These are phyloP conservation scores for Cepaea hortensis DNA, from an alignment of 2,888 invertebrate species.

Conservation along the genomic window DNA sequence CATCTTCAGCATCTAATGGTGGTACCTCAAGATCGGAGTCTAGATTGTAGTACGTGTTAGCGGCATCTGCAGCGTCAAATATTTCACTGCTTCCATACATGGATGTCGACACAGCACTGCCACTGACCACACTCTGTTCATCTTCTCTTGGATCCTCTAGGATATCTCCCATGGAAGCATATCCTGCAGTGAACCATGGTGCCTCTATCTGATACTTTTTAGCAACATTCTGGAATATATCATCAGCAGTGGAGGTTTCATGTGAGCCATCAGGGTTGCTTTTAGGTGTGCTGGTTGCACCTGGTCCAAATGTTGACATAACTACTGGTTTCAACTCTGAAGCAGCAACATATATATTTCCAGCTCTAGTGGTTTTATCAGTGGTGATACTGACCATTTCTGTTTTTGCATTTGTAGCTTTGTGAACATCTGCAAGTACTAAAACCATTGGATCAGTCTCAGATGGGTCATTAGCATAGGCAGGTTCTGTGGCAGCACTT, in stretches of 20 bases:
- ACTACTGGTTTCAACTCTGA: conserved; percentile 31
- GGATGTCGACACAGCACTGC: conserved; percentile 54
- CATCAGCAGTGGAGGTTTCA: conserved; percentile 19
- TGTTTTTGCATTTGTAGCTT: conserved; percentile 31
- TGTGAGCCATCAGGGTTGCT: background rate
- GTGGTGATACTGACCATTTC: conserved; percentile 45
- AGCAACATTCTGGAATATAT: conserved; percentile 29
- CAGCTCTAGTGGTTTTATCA: conserved; percentile 20
- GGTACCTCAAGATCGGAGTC: conserved; percentile 65
- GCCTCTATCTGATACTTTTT: conserved; percentile 26
- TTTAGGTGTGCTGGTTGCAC: conserved; percentile 41
- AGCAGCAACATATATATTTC: conserved; percentile 37
- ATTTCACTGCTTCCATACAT: conserved; percentile 65
- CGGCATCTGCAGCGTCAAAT: conserved; percentile 54
- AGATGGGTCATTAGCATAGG: conserved; percentile 41
- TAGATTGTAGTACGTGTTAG: conserved; percentile 55
- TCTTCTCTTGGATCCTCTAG: conserved; percentile 52
- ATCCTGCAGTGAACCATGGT: conserved; percentile 26
- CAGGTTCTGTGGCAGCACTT: background rate
- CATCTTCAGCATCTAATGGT: conserved; percentile 61
- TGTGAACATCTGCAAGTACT: conserved; percentile 55
- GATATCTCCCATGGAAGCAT: conserved; percentile 49
- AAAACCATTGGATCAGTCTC: conserved; percentile 46
- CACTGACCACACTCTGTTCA: conserved; percentile 59
- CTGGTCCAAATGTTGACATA: conserved; percentile 40